Evolutionary conservation across 2,113 vertebrate genomes (phyloP).

Genomic region (Clinocottus analis): DNA sequence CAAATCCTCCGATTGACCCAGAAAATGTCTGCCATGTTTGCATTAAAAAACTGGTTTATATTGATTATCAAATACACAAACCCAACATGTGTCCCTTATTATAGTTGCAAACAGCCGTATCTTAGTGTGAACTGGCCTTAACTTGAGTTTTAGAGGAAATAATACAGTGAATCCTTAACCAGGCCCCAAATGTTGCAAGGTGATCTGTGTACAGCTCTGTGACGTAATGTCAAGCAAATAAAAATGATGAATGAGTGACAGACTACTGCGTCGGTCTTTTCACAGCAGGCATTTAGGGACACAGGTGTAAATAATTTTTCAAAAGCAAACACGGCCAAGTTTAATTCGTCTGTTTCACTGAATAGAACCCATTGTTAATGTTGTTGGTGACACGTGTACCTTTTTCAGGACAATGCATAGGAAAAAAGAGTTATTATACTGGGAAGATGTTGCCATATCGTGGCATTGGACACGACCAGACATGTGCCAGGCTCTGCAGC

Average conservation of each 20-base stretch:
- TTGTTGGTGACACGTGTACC: not conserved
- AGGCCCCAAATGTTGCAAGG: not conserved
- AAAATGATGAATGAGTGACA: not conserved
- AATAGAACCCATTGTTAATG: not conserved
- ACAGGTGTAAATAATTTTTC: not conserved
- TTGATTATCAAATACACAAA: not conserved
- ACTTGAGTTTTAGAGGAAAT: not conserved
- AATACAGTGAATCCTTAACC: not conserved
- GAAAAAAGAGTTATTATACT: not conserved
- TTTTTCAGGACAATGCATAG: not conserved
- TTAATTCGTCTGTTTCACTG: not conserved
- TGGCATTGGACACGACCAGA: conserved; percentile 55
- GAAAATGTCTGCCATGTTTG: not conserved
- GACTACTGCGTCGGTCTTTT: not conserved
- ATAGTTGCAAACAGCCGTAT: no score
- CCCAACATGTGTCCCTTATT: not conserved
- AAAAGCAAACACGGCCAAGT: not conserved
- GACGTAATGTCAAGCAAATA: conserved; percentile 27
- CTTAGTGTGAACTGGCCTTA: not conserved
- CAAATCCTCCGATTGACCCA: not conserved
- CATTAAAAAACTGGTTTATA: not conserved
- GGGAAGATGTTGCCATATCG: conserved; percentile 14
- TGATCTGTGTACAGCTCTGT: not conserved
- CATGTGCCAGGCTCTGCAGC: conserved; percentile 46
- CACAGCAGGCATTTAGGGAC: not conserved